Percentiles rank a stretch among this genome's conserved stretches.
These are phyloP conservation scores for Sebastes cheni DNA, from an alignment of 2,797 vertebrate species.

Conservation along the genomic window DNA sequence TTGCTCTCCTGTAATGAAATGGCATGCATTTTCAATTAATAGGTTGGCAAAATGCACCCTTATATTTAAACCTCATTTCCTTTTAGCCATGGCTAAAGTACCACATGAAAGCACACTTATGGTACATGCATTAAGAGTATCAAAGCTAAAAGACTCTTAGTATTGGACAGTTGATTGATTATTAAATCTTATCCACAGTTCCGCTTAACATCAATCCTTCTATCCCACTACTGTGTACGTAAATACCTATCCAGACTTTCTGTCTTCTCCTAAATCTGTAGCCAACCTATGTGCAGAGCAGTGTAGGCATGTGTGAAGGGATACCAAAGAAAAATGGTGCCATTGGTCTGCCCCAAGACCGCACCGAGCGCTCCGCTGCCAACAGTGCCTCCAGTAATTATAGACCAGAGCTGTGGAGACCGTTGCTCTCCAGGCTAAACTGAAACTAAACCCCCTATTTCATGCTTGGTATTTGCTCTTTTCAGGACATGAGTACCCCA, in stretches of 20 bases:
- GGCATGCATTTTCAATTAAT: background rate
- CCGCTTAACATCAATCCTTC: background rate
- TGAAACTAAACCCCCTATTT: slow-evolving; percentile 79
- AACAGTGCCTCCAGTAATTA: slow-evolving; percentile 80
- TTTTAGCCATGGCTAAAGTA: background rate
- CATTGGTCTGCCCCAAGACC: slow-evolving; percentile 70
- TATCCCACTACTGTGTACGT: background rate
- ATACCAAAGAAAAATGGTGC: slow-evolving; percentile 71
- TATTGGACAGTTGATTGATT: background rate
- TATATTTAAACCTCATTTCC: slow-evolving; percentile 8
- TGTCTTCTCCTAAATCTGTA: slow-evolving; percentile 22
- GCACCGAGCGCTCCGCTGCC: slow-evolving; percentile 67
- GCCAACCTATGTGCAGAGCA: slow-evolving; percentile 36
- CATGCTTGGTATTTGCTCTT: slow-evolving; percentile 74
- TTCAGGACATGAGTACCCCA: slow-evolving; percentile 61
- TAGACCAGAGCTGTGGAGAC: slow-evolving; percentile 74
- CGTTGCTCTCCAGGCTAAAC: slow-evolving; percentile 71
- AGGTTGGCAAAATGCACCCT: background rate
- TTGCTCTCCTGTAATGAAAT: slow-evolving; percentile 4
- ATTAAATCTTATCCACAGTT: background rate
- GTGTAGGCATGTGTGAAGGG: slow-evolving; percentile 57
- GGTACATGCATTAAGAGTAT: background rate
- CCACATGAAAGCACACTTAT: background rate
- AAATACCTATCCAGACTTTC: slow-evolving; percentile 24
- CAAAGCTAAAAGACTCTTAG: background rate